A percentile compares a stretch with the other conserved stretches of the same genome.
Evolutionary conservation across 2,888 invertebrate genomes (phyloP).

Genomic region (Eugnorisma glareosa): DNA sequence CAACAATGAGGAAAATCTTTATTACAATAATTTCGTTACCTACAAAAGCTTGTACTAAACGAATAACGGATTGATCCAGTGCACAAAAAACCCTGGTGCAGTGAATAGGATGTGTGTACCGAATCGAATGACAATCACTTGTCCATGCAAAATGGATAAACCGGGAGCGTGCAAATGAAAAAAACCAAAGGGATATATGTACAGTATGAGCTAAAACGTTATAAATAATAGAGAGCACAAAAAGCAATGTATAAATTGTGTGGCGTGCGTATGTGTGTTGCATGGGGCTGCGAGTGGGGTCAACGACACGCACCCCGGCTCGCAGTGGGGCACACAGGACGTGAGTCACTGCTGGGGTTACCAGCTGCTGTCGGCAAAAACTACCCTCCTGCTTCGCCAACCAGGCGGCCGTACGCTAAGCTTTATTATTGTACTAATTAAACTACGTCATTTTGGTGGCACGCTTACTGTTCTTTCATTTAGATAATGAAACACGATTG

Average conservation of each 20-base stretch:
- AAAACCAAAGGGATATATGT: conserved; percentile 76
- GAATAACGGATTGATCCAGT: conserved; percentile 44
- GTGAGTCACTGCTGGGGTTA: conserved; percentile 89
- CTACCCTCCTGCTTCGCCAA: conserved; percentile 80
- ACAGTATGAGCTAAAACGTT: conserved; percentile 80
- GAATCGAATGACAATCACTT: conserved; percentile 72
- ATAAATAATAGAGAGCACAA: conserved; percentile 87
- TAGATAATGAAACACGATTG: conserved; percentile 41
- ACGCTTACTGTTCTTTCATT: conserved; percentile 59
- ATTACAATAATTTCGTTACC: conserved; percentile 11
- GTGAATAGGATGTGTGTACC: conserved; percentile 56
- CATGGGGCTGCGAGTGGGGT: conserved; percentile 88
- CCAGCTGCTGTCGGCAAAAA: conserved; percentile 89
- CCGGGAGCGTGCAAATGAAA: conserved; percentile 75
- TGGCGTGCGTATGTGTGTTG: conserved; percentile 82
- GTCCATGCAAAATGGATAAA: conserved; percentile 79
- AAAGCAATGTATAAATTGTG: conserved; percentile 87
- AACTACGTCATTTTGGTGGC: conserved; percentile 66
- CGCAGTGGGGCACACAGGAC: conserved; percentile 88
- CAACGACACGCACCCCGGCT: conserved; percentile 89
- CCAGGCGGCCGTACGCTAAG: conserved; percentile 70
- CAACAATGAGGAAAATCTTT: background rate
- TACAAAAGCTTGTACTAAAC: conserved; percentile 25
- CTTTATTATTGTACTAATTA: conserved; percentile 73
- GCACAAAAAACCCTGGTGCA: conserved; percentile 44